These are phyloP conservation scores for Heterochromis multidens DNA, from an alignment of 2,113 vertebrate genomes.

Conservation along the genomic window DNA sequence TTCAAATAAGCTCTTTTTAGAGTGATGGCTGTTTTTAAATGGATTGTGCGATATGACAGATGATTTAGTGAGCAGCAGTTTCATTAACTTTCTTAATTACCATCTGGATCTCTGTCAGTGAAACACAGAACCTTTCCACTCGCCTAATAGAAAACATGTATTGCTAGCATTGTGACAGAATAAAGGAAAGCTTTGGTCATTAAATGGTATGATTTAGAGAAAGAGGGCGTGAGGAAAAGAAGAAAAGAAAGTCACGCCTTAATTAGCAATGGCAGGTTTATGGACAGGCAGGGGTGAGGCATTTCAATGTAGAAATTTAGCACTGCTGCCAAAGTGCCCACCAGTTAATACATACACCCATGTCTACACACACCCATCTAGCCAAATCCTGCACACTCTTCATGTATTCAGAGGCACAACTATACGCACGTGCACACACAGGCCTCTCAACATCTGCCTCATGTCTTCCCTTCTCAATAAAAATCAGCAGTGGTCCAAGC, in stretches of 20 bases:
- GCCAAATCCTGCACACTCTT: not conserved
- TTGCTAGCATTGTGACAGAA: not conserved
- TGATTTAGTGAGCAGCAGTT: not conserved
- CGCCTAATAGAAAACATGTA: conserved; percentile 40
- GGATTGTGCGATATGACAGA: not conserved
- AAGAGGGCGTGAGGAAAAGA: conserved; percentile 10
- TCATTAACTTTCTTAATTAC: conserved; percentile 35
- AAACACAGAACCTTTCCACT: conserved; percentile 31
- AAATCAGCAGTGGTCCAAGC: conserved; percentile 12
- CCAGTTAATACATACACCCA: not conserved
- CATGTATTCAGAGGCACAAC: not conserved
- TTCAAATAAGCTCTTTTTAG: not conserved
- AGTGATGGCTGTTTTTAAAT: conserved; percentile 3
- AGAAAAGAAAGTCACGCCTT: conserved; percentile 49
- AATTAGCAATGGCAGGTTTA: conserved; percentile 61
- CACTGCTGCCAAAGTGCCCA: conserved; percentile 25
- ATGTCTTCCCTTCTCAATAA: not conserved
- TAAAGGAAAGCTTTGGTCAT: conserved; percentile 26
- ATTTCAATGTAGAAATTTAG: conserved; percentile 54
- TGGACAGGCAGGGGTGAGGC: conserved; percentile 24
- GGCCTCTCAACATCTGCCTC: conserved; percentile 21
- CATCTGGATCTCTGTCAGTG: conserved; percentile 33
- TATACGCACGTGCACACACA: not conserved
- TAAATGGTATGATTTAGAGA: conserved; percentile 42
- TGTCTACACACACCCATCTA: not conserved